phyloP scores from a whole-genome alignment of 2,797 vertebrate genomes.

The Poecilia velifera region DNA sequence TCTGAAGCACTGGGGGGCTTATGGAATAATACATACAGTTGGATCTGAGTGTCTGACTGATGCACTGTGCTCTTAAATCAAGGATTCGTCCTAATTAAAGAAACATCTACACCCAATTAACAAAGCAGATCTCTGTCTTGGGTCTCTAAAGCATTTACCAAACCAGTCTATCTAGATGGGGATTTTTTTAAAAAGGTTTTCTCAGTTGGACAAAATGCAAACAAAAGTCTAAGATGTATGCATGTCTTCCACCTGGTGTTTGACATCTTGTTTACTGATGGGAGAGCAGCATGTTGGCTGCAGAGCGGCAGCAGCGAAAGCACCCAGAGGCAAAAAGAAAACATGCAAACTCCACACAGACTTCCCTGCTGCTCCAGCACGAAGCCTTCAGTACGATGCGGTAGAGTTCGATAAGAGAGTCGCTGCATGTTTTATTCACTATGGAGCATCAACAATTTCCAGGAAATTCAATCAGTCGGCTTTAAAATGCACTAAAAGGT shows the following conservation, averaged over 20 bases:
- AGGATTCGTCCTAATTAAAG: not conserved
- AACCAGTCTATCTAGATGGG: not conserved
- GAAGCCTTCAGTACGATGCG: not conserved
- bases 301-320: not conserved
- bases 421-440: not conserved
- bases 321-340: not conserved
- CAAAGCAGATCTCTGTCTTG: not conserved
- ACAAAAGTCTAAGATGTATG: not conserved
- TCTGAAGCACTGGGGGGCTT: conserved; percentile 3
- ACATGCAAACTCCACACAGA: not conserved
- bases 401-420: not conserved
- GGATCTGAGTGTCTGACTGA: not conserved
- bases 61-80: not conserved
- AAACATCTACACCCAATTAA: not conserved
- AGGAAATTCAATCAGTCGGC: not conserved
- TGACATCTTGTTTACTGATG: not conserved
- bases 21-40: not conserved
- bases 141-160: not conserved
- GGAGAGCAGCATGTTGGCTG: not conserved
- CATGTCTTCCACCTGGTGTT: not conserved
- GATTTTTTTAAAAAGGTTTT: not conserved
- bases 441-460: not conserved
- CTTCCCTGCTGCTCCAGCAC: not conserved
- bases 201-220: not conserved
- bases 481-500: not conserved